Base-by-base conservation (phyloP, 2,888 invertebrate genomes). In the Altica lythri region DNA sequence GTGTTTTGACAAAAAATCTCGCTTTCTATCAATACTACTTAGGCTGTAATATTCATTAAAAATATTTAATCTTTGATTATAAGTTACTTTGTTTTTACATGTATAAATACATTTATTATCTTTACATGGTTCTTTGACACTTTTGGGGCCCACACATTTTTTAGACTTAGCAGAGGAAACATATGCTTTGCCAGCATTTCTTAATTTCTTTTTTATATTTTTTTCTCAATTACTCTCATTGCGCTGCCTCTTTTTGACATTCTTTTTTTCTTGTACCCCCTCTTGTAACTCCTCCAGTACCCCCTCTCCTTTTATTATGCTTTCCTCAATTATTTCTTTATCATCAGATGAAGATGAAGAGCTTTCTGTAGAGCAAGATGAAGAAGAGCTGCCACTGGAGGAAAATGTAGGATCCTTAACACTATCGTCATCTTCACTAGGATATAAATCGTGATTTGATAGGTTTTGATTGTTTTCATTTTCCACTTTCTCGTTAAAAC, bases 1-100 rank as follows among this genome's bases (percentile, higher is more conserved):
- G 14, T 43, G 22, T 16, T 43, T 43, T 6, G 43, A 43, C 27
- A 43, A 43, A 43, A 40, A 27, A 27, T 43, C 43, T 13, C 27
- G 12, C 18, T 43, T 43, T 43, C 43, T 43, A 19, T 12, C 27
- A 9, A 43, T 43, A 27, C 14, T 43, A 27, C 43, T 43, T 25
- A 43, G 43, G 17, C 27, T 27, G n/a, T 43, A 27, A 27, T 43
- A 43, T 22, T 43, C 43, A 27, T 43, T 43, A 16, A 43, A 43
- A 12, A 42, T 22, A 19, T n/a, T 19, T 14, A 42, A 42, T 14
- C 43, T 22, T 10, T 32, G 10, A 27, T 43, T 13, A 13, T 27
- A 14, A 43, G 12, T 27, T 12, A 27, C 27, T 27, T 13, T 25
- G 16, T 43, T 27, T 14, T 22, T 22, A 9, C 22, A 18, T 40